Percentiles rank a stretch among this genome's conserved stretches.
Conservation (phyloP, 2,888 invertebrate species). For the Drosophila siamana region DNA sequence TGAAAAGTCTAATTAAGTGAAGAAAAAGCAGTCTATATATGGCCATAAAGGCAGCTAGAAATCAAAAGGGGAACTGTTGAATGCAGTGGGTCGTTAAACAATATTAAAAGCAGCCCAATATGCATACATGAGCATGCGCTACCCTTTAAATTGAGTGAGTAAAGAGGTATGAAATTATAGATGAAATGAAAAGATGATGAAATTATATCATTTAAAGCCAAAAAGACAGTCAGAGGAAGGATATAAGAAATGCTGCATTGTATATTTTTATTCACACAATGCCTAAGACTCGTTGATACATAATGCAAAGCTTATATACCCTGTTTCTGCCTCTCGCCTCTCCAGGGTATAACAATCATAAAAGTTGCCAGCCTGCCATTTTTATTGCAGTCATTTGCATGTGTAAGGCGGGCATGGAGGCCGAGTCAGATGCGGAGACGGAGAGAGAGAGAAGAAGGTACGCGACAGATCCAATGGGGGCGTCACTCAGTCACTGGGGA, state of each 20-base stretch:
- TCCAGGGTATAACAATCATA: slow-evolving; percentile 62
- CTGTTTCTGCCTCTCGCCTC: background rate
- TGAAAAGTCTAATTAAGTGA: slow-evolving; percentile 25
- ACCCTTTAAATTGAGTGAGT: too few relatives aligned
- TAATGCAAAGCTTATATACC: slow-evolving; percentile 7
- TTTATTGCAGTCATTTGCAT: slow-evolving; percentile 79
- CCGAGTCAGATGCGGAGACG: background rate
- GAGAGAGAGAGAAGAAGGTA: too few relatives aligned
- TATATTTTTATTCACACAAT: too few relatives aligned
- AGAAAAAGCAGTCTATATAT: background rate
- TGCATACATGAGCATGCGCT: too few relatives aligned
- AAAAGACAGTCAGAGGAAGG: too few relatives aligned
- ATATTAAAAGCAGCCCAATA: background rate
- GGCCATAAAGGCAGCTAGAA: background rate
- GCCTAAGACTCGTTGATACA: background rate
- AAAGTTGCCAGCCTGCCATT: slow-evolving; percentile 69
- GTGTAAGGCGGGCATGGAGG: slow-evolving; percentile 36
- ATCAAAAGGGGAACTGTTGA: background rate
- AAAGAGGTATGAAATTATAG: too few relatives aligned
- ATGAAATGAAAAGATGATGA: too few relatives aligned
- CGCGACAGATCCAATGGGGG: slow-evolving; percentile 34
- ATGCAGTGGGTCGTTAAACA: background rate
- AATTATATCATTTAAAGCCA: too few relatives aligned
- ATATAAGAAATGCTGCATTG: too few relatives aligned
- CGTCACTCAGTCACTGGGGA: slow-evolving; percentile 65